Evolutionary conservation across 1,140 invertebrate genomes (phyloP).

Genomic region (Anagrus nilaparvatae): DNA sequence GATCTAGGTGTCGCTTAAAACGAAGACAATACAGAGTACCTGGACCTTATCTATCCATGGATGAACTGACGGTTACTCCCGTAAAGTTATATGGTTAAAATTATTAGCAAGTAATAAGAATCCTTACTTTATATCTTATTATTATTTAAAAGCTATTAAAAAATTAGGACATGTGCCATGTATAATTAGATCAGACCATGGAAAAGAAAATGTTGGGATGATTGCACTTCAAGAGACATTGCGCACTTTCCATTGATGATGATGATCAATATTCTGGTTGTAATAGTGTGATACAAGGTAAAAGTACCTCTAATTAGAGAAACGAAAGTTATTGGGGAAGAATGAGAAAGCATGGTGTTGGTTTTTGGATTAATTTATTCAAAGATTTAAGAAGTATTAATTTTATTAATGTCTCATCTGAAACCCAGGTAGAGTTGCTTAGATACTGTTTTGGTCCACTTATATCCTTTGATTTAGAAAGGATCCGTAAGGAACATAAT

Average conservation of each 20-base stretch:
- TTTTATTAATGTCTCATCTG: conserved; percentile 1
- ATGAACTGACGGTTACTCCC: conserved; percentile 27
- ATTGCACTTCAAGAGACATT: conserved; percentile 2
- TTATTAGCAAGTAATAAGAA: conserved; percentile 20
- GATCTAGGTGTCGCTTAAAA: conserved; percentile 7
- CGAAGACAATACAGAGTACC: conserved; percentile 16
- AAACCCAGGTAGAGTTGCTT: conserved; percentile 6
- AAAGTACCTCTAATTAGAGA: conserved; percentile 8
- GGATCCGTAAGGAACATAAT: conserved; percentile 3
- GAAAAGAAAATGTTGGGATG: conserved; percentile 14
- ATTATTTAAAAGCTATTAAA: conserved; percentile 20
- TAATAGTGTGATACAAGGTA: conserved; percentile 10
- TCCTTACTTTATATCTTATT: conserved; percentile 13
- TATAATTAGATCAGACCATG: conserved; percentile 19
- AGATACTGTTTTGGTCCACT: conserved; percentile 7
- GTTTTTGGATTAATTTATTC: conserved; percentile 8
- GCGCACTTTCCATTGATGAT: not conserved
- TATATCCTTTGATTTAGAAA: conserved; percentile 6
- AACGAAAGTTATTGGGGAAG: conserved; percentile 3
- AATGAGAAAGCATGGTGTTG: conserved; percentile 1
- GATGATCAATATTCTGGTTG: conserved; percentile 1
- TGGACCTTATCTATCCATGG: conserved; percentile 24
- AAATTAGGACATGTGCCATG: conserved; percentile 11
- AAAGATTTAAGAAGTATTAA: conserved; percentile 4
- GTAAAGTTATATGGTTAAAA: conserved; percentile 23